Conservation (phyloP, 1,140 invertebrate genomes). For the Amphibalanus amphitrite region DNA sequence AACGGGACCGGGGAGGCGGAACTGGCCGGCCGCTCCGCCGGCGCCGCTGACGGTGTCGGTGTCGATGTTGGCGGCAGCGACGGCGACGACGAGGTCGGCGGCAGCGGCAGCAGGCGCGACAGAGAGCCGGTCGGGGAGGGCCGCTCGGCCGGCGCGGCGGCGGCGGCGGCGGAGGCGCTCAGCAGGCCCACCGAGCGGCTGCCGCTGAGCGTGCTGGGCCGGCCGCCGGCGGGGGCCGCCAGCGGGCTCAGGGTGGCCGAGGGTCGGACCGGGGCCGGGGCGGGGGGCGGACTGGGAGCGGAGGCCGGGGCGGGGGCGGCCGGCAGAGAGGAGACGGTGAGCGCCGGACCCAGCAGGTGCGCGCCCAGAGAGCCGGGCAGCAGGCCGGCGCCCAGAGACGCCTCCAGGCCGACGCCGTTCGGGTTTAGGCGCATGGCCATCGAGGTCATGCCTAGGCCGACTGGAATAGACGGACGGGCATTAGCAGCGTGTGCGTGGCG, state of each 20-base stretch:
- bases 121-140: neutral
- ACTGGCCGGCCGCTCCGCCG: neutral
- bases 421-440: neutral
- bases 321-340: neutral
- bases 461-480: neutral
- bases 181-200: neutral
- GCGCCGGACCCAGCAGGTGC: conserved; percentile 1
- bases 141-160: neutral
- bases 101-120: neutral
- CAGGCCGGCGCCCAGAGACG: neutral
- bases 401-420: neutral
- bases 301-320: neutral
- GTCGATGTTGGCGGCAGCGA: too few relatives aligned
- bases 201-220: neutral
- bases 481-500: neutral
- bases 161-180: neutral
- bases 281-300: neutral
- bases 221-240: neutral
- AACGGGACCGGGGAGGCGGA: neutral
- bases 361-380: neutral
- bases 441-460: neutral
- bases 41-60: too few relatives aligned
- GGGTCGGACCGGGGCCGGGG: neutral
- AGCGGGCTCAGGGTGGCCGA: neutral
- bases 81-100: too few relatives aligned